phyloP scores from a whole-genome alignment of 2,113 vertebrate genomes.

The Alaudala cheleensis region DNA sequence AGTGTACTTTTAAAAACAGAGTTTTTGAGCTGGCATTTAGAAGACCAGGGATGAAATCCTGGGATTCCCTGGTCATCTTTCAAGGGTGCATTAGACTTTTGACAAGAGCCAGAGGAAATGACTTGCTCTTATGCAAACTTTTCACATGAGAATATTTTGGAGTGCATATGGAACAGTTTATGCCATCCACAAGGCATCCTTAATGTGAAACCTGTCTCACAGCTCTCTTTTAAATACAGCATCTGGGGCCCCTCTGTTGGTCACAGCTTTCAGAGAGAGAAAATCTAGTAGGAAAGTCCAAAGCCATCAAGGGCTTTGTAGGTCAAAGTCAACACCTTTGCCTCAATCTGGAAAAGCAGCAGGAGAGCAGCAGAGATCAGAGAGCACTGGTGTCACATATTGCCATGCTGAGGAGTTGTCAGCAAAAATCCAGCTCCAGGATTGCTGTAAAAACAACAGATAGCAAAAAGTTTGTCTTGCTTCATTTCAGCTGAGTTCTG shows the following conservation, averaged over 20 bases:
- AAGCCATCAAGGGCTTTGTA: neutral
- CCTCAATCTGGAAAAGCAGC: slow-evolving; percentile 32
- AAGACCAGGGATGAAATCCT: neutral
- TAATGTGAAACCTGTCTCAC: neutral
- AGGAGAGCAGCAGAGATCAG: neutral
- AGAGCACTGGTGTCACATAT: neutral
- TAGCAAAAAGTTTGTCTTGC: slow-evolving; percentile 25
- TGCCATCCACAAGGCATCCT: neutral
- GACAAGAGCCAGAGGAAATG: neutral
- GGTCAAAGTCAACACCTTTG: slow-evolving; percentile 23
- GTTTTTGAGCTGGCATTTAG: neutral
- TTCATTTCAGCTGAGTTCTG: slow-evolving; percentile 41
- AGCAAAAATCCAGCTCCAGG: slow-evolving; percentile 14
- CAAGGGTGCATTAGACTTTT: neutral
- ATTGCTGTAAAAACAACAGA: neutral
- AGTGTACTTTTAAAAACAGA: neutral
- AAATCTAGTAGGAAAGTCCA: neutral
- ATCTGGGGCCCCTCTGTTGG: neutral
- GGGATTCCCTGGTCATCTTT: neutral
- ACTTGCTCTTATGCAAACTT: neutral
- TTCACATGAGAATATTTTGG: neutral
- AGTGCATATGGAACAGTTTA: neutral
- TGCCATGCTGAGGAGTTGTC: slow-evolving; percentile 22
- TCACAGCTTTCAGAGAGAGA: neutral
- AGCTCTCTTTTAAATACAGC: neutral